Percentiles rank a stretch among this genome's conserved stretches.
These are phyloP conservation scores for Caranx melampygus DNA, from an alignment of 2,113 vertebrate genomes.

Conservation along the genomic window DNA sequence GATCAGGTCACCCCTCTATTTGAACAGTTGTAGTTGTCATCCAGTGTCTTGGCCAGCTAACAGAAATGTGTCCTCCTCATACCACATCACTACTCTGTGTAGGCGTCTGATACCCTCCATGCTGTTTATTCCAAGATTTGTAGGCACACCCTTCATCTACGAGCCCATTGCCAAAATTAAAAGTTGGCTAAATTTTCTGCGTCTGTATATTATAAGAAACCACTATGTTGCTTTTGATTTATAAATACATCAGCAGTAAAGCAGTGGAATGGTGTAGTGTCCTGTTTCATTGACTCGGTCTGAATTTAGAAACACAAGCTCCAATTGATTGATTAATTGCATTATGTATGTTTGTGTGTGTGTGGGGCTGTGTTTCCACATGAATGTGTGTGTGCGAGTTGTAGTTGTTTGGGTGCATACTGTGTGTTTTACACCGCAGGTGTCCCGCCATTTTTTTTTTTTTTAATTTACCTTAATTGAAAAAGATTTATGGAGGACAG, in stretches of 20 bases:
- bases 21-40: slow-evolving; percentile 55
- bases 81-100: slow-evolving; percentile 28
- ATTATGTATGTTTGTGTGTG: not conserved
- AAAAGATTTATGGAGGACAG: too few species aligned
- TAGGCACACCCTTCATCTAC: slow-evolving; percentile 45
- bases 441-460: not conserved
- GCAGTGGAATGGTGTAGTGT: slow-evolving; percentile 36
- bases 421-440: not conserved
- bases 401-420: not conserved
- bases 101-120: slow-evolving; percentile 19
- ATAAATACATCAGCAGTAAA: slow-evolving; percentile 59
- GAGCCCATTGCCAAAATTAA: slow-evolving; percentile 41
- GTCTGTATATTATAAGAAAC: slow-evolving; percentile 51
- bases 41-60: slow-evolving; percentile 39
- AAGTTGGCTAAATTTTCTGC: slow-evolving; percentile 32
- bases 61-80: slow-evolving; percentile 71
- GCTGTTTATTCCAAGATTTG: slow-evolving; percentile 57
- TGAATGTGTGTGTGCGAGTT: not conserved
- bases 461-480: too few species aligned
- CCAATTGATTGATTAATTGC: slow-evolving; percentile 41
- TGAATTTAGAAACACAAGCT: slow-evolving; percentile 47
- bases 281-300: slow-evolving; percentile 49
- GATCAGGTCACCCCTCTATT: slow-evolving; percentile 39
- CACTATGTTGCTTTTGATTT: slow-evolving; percentile 53
- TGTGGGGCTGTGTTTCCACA: not conserved